Conservation (phyloP, 2,797 vertebrate species). For the Ispidina lecontei region DNA sequence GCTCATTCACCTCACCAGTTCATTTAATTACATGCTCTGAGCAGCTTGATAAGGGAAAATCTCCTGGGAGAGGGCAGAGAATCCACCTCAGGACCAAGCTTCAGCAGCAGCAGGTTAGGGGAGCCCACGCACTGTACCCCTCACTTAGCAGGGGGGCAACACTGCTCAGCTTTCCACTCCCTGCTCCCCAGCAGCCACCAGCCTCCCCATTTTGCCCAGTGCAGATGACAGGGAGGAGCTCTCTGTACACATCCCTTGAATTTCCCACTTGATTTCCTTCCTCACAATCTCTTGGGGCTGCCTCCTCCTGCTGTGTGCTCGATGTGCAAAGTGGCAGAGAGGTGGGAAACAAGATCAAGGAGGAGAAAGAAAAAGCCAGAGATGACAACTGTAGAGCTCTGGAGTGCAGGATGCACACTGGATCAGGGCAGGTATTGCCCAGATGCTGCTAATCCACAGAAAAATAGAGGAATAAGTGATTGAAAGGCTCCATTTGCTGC, state of each 20-base stretch:
- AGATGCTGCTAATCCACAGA: neutral
- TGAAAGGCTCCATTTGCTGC: neutral
- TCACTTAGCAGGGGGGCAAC: neutral
- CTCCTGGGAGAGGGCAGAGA: conserved; percentile 44
- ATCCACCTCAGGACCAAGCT: conserved; percentile 12
- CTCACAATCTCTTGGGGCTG: neutral
- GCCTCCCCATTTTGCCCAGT: neutral
- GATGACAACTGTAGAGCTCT: rapidly evolving
- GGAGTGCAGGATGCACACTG: neutral
- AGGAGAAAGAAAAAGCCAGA: neutral
- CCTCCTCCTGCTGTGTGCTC: neutral
- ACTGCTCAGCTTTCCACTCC: neutral
- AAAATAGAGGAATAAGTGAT: neutral
- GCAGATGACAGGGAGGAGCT: neutral
- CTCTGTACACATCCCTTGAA: neutral
- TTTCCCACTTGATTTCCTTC: neutral
- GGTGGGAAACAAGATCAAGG: neutral
- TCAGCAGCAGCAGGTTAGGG: neutral
- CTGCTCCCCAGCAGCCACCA: neutral
- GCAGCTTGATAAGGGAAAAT: conserved; percentile 64
- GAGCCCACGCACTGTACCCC: neutral
- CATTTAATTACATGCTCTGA: conserved; percentile 65
- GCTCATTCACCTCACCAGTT: conserved; percentile 60
- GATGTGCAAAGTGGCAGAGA: neutral
- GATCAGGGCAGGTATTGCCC: neutral